Evolutionary conservation across 2,888 invertebrate species (phyloP), one percentile per base, ranked within the genome.

Genomic region (Leucozona laternaria): DNA sequence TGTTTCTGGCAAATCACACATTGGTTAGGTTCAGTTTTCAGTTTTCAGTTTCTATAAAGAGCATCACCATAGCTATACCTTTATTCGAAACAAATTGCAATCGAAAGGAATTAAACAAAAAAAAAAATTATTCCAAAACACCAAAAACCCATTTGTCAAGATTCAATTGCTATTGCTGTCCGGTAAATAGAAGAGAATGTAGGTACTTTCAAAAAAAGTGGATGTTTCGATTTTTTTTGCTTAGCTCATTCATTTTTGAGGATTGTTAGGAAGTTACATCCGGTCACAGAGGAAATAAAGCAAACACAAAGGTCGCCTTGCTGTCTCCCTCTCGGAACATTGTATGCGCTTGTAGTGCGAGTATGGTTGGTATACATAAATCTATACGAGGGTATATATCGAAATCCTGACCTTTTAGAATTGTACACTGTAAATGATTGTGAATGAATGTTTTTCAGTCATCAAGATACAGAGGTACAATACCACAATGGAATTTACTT

Each of bases 261-360:
- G 77, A 85, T 85, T 85, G 82, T 86, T 86, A 82, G 85, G 85
- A 86, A 86, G 85, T 82, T 64, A 78, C 85, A 86, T 86, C 85
- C 85, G 81, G 85, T 81, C 70, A 78, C 73, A 85, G 85, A 85
- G 85, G 85, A 86, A 86, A 82, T 81, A 86, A 82, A 78, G 70
- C 85, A 72, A 55, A 72, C 79, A 60, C 62, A 66, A 45, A 40
- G 81, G 81, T 86, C 85, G 81, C 70, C 82, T 70, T 55, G 13
- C 45, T 85, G 85, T 85, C 81, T 81, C 25, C 8, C 15, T 53
- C 11, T 53, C 11, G 50, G 34, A 55, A 40, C 6, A 17, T 2
- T 31, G 17, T 28, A 31, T 28, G 28, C n/a, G n/a, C n/a, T n/a
- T 40, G 15, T 25, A n/a, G n/a, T n/a, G n/a, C n/a, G n/a, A 15